Percentiles rank a stretch among this genome's conserved stretches.
phyloP scores from a whole-genome alignment of 2,888 invertebrate genomes.

The Ischnus inquisitorius region DNA sequence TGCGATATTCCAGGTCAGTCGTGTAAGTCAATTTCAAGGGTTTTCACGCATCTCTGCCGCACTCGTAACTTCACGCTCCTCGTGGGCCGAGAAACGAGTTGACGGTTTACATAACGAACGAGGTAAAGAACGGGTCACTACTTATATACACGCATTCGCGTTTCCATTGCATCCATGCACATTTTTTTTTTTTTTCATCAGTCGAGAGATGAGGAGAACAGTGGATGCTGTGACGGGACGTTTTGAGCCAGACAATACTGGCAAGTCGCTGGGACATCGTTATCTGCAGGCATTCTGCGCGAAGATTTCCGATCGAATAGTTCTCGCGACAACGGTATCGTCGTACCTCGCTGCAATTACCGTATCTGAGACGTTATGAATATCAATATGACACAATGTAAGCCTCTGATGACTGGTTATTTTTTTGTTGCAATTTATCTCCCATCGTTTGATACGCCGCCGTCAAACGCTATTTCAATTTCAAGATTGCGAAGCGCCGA shows the following conservation, averaged over 20 bases:
- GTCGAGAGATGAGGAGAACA: not conserved
- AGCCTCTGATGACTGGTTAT: not conserved
- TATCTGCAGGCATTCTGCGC: not conserved
- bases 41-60: not conserved
- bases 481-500: not conserved
- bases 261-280: not conserved
- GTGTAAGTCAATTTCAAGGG: not conserved
- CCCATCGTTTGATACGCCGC: not conserved
- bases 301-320: slow-evolving; percentile 6
- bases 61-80: not conserved
- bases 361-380: not conserved
- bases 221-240: slow-evolving; percentile 8
- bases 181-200: not conserved
- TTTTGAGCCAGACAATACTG: not conserved
- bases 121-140: not conserved
- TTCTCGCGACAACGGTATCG: not conserved
- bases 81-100: slow-evolving; percentile 4
- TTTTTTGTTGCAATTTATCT: not conserved
- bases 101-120: slow-evolving; percentile 3
- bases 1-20: not conserved
- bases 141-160: not conserved
- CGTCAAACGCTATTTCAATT: not conserved
- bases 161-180: not conserved
- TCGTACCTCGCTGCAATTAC: not conserved
- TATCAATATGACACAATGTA: not conserved